A percentile compares a stretch with the other conserved stretches of the same genome.
Evolutionary conservation across 2,797 vertebrate species (phyloP).

Genomic region (Chromobotia macracanthus): DNA sequence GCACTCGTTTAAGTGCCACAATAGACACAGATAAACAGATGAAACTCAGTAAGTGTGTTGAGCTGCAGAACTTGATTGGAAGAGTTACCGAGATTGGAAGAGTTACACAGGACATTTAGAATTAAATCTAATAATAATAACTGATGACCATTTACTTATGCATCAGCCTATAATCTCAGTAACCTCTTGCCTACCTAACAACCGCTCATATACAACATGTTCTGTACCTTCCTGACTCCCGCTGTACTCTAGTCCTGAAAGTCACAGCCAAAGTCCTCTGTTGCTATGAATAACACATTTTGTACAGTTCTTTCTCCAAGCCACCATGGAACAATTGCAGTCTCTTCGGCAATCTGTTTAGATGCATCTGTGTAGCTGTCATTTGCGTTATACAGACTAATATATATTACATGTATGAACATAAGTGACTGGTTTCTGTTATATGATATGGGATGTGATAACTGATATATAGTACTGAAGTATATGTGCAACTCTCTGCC

Average conservation of each 20-base stretch:
- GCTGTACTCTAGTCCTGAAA: conserved; percentile 12
- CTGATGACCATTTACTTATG: neutral
- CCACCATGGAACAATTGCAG: neutral
- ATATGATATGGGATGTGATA: neutral
- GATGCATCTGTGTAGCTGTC: neutral
- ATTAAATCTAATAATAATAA: neutral
- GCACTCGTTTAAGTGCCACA: too few species aligned
- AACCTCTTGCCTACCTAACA: neutral
- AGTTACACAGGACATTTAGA: too few species aligned
- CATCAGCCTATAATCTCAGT: neutral
- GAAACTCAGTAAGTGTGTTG: too few species aligned
- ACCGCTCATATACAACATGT: neutral
- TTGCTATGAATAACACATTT: neutral
- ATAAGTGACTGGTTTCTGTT: conserved; percentile 2
- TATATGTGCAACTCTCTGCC: neutral
- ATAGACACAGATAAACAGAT: too few species aligned
- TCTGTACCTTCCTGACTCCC: neutral
- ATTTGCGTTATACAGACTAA: neutral
- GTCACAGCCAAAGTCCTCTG: neutral
- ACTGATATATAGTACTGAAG: neutral
- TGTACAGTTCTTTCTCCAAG: neutral
- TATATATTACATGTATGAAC: neutral
- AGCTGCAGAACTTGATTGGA: too few species aligned
- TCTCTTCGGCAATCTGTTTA: too few species aligned
- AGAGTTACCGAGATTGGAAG: too few species aligned